Evolutionary conservation across 2,113 vertebrate genomes (phyloP), one percentile per base, ranked within the genome.

Genomic region (Engystomops pustulosus): DNA sequence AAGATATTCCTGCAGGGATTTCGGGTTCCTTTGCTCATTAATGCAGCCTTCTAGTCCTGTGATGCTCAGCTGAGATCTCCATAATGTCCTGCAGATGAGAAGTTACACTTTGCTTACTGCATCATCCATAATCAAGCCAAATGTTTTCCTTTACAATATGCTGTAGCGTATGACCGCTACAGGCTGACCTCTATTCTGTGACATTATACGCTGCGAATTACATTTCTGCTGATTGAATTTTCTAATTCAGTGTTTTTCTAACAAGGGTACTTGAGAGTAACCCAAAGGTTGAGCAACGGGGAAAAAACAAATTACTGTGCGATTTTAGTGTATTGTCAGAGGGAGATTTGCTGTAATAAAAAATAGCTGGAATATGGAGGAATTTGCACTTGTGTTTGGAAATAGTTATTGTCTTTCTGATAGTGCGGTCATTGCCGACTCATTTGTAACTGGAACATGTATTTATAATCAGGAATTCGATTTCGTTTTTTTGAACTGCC

Each of bases 381-480:
- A 45, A 80, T 83, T 83, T 62, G 41, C 71, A 83, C 41, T 83
- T 76, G 38, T 67, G 15, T 76, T 76, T 25, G 69, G 20, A 83
- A 76, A 65, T 20, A 23, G 69, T 45, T 53, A 83, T 76, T 76
- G 81, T 83, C 71, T 44, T 67, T 44, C 36, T 75, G 71, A 83
- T 83, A 67, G 45, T 53, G 15, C 8, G 41, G 41, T 38, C 51
- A 83, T 83, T 65, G 38, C 51, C 58, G 53, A 71, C 51, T 38
- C 67, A 71, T 71, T 67, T 81, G 80, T 60, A 72, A 83, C 34
- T 49, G 41, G 65, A 81, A 81, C 79, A 41, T 71, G 79, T 81
- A 70, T 81, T 81, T 76, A 76, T 83, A 83, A 83, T 83, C 81
- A 83, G 70, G 81, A 75, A 65, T 75, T 75, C 58, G 20, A 76